Evolutionary conservation across 2,888 invertebrate genomes (phyloP), one percentile per base, ranked within the genome.

Genomic region (Ectobius pallidus): DNA sequence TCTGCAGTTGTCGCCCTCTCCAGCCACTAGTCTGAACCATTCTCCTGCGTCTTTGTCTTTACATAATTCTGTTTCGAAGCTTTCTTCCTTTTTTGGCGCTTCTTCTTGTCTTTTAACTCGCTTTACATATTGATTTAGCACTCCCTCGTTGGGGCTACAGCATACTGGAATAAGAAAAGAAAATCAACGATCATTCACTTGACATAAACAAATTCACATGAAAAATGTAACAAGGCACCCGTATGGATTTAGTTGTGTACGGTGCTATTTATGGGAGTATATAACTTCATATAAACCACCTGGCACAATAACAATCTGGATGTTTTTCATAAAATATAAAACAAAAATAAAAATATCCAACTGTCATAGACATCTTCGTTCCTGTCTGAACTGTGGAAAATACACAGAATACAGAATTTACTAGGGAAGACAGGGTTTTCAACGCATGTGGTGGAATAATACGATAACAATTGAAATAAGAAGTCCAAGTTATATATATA

Each of bases 21-120:
- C 94, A 75, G 93, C 91, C 75, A 93, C 92, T 81, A 96, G 86
- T 81, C 96, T 90, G 87, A 96, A 96, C 95, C 95, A 96, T 85
- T 96, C 96, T 77, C 95, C 95, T 69, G 96, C 95, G 85, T 95
- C 95, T 87, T 95, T 95, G 86, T 94, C 94, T 87, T 94, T 94
- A 87, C 96, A 96, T 79, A 96, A 88, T 84, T 95, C 95, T 81
- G 87, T 89, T 84, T 95, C 95, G 84, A 94, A 92, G 83, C 91
- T 93, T 80, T 95, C 95, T 80, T 94, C 94, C 85, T 94, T 94
- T 85, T 94, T 80, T 69, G 84, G 79, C 20, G 83, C 77, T 75
- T 91, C 90, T 55, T 91, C 89, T 82, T 92, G 92, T 46, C 74
- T 68, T 69, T 74, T 74, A 27, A 74, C 74, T 39, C 74, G 63